Conservation (phyloP, 1,140 invertebrate genomes). For the Venustaconcha ellipsiformis region DNA sequence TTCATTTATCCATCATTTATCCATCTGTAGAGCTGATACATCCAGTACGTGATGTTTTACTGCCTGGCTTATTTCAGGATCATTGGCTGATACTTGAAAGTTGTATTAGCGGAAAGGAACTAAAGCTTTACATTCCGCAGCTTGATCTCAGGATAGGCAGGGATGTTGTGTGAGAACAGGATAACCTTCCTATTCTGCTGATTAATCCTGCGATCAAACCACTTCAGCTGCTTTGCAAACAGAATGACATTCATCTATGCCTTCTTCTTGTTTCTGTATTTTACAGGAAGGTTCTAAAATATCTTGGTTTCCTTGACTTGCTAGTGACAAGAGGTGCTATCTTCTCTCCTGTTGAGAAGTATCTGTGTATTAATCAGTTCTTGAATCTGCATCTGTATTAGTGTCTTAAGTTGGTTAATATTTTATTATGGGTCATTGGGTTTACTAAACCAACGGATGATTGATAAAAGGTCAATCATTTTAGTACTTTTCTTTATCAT, state of each 20-base stretch:
- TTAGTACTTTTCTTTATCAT: no score
- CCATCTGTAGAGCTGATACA: not conserved
- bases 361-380: no score
- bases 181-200: constrained; percentile 31
- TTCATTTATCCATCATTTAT: no score
- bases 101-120: constrained; percentile 64
- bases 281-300: constrained; percentile 1
- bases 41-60: constrained; percentile 16
- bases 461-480: no score
- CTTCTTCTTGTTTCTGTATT: constrained; percentile 53
- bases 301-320: no score
- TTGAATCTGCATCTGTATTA: no score
- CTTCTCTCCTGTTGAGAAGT: no score
- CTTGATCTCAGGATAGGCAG: constrained; percentile 33
- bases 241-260: constrained; percentile 70
- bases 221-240: constrained; percentile 52
- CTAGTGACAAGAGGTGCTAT: no score
- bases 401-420: no score
- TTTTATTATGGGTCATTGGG: no score
- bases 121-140: constrained; percentile 61
- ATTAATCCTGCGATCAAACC: constrained; percentile 37
- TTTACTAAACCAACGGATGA: no score
- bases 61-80: constrained; percentile 26
- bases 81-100: constrained; percentile 15
- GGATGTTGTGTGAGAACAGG: constrained; percentile 45